phyloP scores from a whole-genome alignment of 2,113 vertebrate genomes.

The Cyanoliseus patagonus region DNA sequence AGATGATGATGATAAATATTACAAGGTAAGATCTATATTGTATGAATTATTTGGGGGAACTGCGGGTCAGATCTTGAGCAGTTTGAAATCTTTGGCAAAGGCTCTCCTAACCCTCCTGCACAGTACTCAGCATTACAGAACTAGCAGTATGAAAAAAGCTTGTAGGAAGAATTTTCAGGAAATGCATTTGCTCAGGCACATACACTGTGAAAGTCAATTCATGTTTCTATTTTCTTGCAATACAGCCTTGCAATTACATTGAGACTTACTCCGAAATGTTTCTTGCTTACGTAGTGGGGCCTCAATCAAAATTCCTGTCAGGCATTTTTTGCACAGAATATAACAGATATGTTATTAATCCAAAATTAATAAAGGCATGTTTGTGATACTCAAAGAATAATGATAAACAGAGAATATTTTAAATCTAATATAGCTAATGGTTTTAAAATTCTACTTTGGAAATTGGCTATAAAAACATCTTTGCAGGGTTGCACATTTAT shows the following conservation, averaged over 20 bases:
- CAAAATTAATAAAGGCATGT: conserved; percentile 29
- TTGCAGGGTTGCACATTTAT: conserved; percentile 27
- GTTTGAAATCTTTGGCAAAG: neutral
- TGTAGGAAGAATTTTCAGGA: neutral
- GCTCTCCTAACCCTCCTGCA: neutral
- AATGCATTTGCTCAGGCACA: neutral
- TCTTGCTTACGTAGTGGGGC: neutral
- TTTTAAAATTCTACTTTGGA: conserved; percentile 36
- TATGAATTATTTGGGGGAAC: neutral
- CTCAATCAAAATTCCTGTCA: conserved; percentile 13
- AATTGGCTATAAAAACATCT: conserved; percentile 47
- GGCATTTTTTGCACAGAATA: neutral
- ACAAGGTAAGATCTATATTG: conserved; percentile 63
- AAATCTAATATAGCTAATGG: conserved; percentile 38
- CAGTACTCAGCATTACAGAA: neutral
- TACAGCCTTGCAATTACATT: neutral
- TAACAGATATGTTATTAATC: conserved; percentile 14
- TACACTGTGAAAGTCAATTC: neutral
- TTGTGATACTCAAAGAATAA: conserved; percentile 32
- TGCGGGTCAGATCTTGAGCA: neutral
- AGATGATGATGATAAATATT: conserved; percentile 53
- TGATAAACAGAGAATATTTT: conserved; percentile 24
- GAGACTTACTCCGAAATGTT: neutral
- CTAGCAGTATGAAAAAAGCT: neutral
- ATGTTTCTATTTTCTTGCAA: conserved; percentile 4